phyloP scores from a whole-genome alignment of 2,797 vertebrate species.

The Gallirallus australis region DNA sequence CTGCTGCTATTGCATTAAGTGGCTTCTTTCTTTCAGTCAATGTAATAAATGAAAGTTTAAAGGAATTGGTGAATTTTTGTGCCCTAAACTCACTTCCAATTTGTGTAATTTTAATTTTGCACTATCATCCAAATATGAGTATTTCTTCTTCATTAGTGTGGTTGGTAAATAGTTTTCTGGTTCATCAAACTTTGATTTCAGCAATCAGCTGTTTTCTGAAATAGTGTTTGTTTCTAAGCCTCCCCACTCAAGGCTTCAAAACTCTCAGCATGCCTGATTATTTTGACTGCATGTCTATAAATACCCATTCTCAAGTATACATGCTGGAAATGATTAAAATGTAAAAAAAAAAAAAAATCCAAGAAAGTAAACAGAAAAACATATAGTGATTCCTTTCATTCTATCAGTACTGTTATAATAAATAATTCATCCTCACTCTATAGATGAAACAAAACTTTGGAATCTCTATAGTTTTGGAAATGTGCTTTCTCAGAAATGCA shows the following conservation, averaged over 20 bases:
- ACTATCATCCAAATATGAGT: fast-evolving
- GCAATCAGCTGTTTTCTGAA: neutral
- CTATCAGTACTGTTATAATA: neutral
- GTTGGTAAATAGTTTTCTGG: neutral
- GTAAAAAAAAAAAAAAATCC: neutral
- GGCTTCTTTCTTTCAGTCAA: neutral
- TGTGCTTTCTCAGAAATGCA: neutral
- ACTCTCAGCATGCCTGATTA: neutral
- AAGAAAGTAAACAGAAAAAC: neutral
- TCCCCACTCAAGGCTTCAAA: neutral
- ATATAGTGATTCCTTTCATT: neutral
- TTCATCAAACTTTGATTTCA: neutral
- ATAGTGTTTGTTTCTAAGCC: neutral
- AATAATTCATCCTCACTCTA: neutral
- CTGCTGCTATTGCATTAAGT: neutral
- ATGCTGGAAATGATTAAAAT: neutral
- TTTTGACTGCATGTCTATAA: neutral
- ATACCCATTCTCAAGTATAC: neutral
- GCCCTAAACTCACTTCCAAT: neutral
- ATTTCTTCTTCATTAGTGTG: neutral
- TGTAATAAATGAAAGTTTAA: neutral
- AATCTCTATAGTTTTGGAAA: neutral
- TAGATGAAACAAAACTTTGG: neutral
- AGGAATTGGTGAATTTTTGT: neutral
- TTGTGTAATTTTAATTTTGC: neutral